phyloP scores from a whole-genome alignment of 1,140 invertebrate genomes.

The Theocolax elegans region DNA sequence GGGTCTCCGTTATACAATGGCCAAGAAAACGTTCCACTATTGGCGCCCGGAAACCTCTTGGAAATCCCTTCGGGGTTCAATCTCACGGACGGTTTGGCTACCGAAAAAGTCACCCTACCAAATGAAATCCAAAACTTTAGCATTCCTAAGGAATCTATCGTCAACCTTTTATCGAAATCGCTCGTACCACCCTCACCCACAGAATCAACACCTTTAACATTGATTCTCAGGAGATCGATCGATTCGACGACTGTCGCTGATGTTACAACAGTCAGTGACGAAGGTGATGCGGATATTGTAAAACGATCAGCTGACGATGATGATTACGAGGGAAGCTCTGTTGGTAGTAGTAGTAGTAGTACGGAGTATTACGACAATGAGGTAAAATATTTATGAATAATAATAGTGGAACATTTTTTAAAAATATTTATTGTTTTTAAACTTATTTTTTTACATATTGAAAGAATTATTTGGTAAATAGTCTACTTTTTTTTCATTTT shows the following conservation, averaged over 20 bases:
- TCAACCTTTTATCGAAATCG: constrained; percentile 43
- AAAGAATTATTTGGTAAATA: too few species aligned
- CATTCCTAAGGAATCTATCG: constrained; percentile 46
- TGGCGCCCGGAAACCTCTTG: constrained; percentile 39
- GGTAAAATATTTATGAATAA: too few species aligned
- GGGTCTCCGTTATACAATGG: too few species aligned
- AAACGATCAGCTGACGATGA: background rate
- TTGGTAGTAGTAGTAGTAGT: too few species aligned
- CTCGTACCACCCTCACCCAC: background rate
- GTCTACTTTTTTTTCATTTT: too few species aligned
- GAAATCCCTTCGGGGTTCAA: constrained; percentile 49
- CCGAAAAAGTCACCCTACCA: constrained; percentile 44
- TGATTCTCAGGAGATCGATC: background rate
- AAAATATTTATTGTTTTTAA: too few species aligned
- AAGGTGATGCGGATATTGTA: background rate
- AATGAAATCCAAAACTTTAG: constrained; percentile 34
- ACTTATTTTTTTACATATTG: too few species aligned
- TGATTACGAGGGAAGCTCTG: background rate
- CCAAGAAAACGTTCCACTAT: constrained; percentile 12
- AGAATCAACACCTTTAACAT: background rate
- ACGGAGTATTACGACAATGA: too few species aligned
- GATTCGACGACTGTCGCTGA: background rate
- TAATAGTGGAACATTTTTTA: too few species aligned
- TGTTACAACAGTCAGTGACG: background rate
- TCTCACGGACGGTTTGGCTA: constrained; percentile 41